phyloP scores from a whole-genome alignment of 2,113 vertebrate genomes.

The Gadus macrocephalus region DNA sequence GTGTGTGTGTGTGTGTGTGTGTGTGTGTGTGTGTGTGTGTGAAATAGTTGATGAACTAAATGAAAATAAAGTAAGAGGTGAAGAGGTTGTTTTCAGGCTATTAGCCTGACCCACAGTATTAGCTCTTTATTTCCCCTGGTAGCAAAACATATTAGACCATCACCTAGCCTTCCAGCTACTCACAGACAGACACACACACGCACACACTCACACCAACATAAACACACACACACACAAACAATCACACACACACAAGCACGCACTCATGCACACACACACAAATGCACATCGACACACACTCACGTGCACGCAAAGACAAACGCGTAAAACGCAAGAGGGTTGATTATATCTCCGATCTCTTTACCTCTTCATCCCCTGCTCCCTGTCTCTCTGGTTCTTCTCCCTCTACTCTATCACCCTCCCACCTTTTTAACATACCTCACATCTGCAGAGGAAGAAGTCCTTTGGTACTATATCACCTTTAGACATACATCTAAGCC shows the following conservation, averaged over 20 bases:
- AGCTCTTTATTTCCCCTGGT: slow-evolving; percentile 62
- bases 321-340: too few relatives aligned
- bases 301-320: too few relatives aligned
- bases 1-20: slow-evolving; percentile 4
- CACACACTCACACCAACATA: slow-evolving; percentile 15
- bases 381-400: neutral
- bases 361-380: neutral
- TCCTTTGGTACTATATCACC: neutral
- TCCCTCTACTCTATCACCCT: neutral
- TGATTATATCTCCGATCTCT: neutral
- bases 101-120: slow-evolving; percentile 56
- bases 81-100: slow-evolving; percentile 47
- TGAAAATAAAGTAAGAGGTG: slow-evolving; percentile 42
- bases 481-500: slow-evolving; percentile 38
- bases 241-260: neutral
- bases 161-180: slow-evolving; percentile 40
- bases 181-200: slow-evolving; percentile 9
- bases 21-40: slow-evolving; percentile 2
- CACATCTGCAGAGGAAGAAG: neutral
- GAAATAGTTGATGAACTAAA: slow-evolving; percentile 29
- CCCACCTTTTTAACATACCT: neutral
- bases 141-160: slow-evolving; percentile 55
- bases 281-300: too few relatives aligned
- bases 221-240: neutral
- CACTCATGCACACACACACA: neutral